These are phyloP conservation scores for Cyclura pinguis DNA, from an alignment of 2,797 vertebrate species.

Conservation along the genomic window DNA sequence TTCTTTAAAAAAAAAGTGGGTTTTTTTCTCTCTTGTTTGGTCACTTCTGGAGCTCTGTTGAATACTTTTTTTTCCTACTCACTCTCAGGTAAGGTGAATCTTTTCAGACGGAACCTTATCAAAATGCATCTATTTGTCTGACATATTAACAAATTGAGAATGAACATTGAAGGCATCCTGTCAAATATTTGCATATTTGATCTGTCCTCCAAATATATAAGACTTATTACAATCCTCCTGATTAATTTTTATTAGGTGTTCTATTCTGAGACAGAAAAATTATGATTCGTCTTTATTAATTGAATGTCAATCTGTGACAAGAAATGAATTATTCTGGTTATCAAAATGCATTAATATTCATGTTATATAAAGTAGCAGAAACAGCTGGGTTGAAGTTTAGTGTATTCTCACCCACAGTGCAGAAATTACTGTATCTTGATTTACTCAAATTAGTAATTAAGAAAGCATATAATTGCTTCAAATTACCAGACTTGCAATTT, in stretches of 20 bases:
- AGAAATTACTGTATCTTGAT: constrained; percentile 34
- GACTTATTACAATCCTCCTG: constrained; percentile 11
- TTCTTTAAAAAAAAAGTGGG: neutral
- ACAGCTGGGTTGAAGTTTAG: constrained; percentile 36
- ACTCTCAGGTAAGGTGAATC: neutral
- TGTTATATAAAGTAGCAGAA: constrained; percentile 36
- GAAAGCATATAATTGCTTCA: constrained; percentile 46
- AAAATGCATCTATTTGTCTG: constrained; percentile 2
- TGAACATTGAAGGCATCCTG: neutral
- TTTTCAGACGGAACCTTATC: constrained; percentile 11
- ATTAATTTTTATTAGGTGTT: constrained; percentile 32
- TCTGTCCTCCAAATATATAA: constrained; percentile 16
- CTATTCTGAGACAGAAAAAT: constrained; percentile 26
- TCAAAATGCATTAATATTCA: constrained; percentile 55
- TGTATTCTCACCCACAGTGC: neutral
- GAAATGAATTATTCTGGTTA: constrained; percentile 39
- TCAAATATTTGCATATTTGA: neutral
- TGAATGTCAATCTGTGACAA: constrained; percentile 43
- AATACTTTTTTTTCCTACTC: neutral
- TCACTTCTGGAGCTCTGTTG: neutral
- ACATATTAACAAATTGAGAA: constrained; percentile 37
- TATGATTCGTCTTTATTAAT: constrained; percentile 50
- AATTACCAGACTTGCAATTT: constrained; percentile 40
- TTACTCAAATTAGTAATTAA: constrained; percentile 37
- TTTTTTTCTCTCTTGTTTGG: neutral